A percentile compares a stretch with the other conserved stretches of the same genome.
Evolutionary conservation across 1,140 invertebrate genomes (phyloP).

Genomic region (Pachypeltis micranthus): DNA sequence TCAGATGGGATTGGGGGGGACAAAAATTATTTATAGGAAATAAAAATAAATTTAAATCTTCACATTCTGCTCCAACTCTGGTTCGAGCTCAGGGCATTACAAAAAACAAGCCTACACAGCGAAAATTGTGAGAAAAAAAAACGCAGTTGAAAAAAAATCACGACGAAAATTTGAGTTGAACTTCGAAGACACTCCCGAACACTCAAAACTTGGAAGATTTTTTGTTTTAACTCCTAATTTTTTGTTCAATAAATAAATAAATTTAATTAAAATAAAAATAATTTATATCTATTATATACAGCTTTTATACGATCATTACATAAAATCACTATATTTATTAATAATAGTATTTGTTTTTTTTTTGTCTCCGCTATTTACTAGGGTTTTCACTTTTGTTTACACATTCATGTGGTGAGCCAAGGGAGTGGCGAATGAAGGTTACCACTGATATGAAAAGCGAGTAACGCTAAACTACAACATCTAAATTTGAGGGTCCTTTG

Average conservation of each 20-base stretch:
- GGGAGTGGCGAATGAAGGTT: neutral
- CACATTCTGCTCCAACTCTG: neutral
- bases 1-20: too few relatives aligned
- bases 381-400: neutral
- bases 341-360: too few relatives aligned
- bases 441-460: too few relatives aligned
- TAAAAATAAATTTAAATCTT: neutral
- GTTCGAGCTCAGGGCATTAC: neutral
- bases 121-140: neutral
- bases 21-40: neutral
- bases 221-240: too few relatives aligned
- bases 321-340: slow-evolving; percentile 1
- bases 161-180: neutral
- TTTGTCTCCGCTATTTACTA: too few relatives aligned
- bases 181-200: neutral
- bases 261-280: slow-evolving; percentile 8
- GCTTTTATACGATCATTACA: neutral
- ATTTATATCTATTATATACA: slow-evolving; percentile 8
- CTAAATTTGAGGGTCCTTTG: too few relatives aligned
- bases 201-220: neutral
- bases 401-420: neutral
- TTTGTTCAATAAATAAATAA: slow-evolving; percentile 10
- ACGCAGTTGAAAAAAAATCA: neutral
- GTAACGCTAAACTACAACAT: neutral
- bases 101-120: neutral